These are phyloP conservation scores for Bombylius discolor DNA, from an alignment of 2,888 invertebrate species.

Conservation along the genomic window DNA sequence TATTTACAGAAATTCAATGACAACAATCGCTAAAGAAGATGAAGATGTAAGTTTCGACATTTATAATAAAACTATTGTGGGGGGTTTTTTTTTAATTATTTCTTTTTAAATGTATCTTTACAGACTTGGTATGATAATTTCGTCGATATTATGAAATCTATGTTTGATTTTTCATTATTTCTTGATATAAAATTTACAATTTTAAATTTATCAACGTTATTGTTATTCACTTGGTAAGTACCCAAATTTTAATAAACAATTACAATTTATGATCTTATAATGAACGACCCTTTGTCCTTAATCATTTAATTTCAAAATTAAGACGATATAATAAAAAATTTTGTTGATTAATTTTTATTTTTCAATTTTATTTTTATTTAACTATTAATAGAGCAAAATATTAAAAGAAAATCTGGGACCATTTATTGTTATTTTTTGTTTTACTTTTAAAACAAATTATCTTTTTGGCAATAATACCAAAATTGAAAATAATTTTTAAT, in stretches of 20 bases:
- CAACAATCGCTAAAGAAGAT: conserved; percentile 62
- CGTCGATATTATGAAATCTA: conserved; percentile 51
- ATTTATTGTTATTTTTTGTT: too few relatives aligned
- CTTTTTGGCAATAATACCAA: too few relatives aligned
- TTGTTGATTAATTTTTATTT: too few relatives aligned
- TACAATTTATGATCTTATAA: neutral
- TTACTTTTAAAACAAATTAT: too few relatives aligned
- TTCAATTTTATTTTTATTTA: too few relatives aligned
- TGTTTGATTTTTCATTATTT: conserved; percentile 69
- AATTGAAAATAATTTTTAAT: too few relatives aligned
- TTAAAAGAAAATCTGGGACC: too few relatives aligned
- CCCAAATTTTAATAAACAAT: conserved; percentile 50
- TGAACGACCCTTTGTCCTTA: conserved; percentile 10
- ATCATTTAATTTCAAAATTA: neutral
- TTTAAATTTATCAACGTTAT: conserved; percentile 71
- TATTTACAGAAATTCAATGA: conserved; percentile 81
- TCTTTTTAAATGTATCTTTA: conserved; percentile 23
- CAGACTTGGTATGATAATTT: conserved; percentile 63
- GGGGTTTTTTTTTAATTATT: neutral
- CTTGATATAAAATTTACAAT: conserved; percentile 63
- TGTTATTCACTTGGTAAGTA: conserved; percentile 90
- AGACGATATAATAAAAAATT: too few relatives aligned
- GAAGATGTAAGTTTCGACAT: conserved; percentile 47
- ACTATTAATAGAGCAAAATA: too few relatives aligned
- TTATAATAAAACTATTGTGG: neutral